Evolutionary conservation across 2,888 invertebrate genomes (phyloP).

Genomic region (Phyto melanocephala): DNA sequence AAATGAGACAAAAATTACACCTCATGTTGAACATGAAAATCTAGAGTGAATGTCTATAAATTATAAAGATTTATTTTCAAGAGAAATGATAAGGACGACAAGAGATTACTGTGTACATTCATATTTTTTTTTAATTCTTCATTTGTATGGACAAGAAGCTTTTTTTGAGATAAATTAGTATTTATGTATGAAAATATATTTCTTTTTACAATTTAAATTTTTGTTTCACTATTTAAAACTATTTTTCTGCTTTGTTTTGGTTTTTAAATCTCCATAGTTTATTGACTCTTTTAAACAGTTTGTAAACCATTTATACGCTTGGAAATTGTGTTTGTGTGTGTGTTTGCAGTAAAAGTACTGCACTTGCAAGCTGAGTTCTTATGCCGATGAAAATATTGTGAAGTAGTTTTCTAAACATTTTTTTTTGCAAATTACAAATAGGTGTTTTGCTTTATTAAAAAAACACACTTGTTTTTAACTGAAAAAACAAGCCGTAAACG

Average conservation of each 20-base stretch:
- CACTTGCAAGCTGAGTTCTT: slow-evolving; percentile 8
- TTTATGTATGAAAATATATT: neutral
- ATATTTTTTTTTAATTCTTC: neutral
- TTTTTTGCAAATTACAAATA: slow-evolving; percentile 35
- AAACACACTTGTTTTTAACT: neutral
- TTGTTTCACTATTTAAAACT: slow-evolving; percentile 20
- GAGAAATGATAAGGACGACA: slow-evolving; percentile 51
- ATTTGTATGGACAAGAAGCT: neutral
- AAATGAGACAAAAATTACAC: slow-evolving; percentile 7
- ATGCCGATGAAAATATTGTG: slow-evolving; percentile 3
- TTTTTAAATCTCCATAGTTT: slow-evolving; percentile 50
- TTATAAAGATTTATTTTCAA: slow-evolving; percentile 34
- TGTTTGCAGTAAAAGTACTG: neutral
- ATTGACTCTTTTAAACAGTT: slow-evolving; percentile 59
- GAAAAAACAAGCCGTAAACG: neutral
- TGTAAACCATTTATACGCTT: slow-evolving; percentile 25
- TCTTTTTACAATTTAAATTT: slow-evolving; percentile 31
- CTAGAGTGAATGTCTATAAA: slow-evolving; percentile 43
- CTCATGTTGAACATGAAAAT: slow-evolving; percentile 31
- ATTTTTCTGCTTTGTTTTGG: slow-evolving; percentile 5
- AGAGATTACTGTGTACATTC: neutral
- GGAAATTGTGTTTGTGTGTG: too few species aligned
- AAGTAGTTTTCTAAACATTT: slow-evolving; percentile 38
- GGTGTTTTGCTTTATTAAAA: slow-evolving; percentile 52
- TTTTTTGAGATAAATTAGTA: too few species aligned